These are phyloP conservation scores for Coracopsis vasa DNA, from an alignment of 2,113 vertebrate genomes.

Conservation along the genomic window DNA sequence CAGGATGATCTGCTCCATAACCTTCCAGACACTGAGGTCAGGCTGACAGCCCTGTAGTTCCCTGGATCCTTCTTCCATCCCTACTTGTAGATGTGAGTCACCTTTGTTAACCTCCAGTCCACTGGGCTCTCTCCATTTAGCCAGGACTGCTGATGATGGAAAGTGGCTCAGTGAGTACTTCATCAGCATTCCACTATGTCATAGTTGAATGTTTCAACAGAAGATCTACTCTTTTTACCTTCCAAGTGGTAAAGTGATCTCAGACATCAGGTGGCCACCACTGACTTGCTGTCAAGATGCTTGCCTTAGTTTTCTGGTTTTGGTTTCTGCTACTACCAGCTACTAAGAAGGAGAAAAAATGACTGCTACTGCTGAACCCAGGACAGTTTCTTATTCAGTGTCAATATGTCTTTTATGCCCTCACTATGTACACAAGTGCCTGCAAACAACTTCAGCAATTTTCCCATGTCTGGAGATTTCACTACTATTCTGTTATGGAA, in stretches of 20 bases:
- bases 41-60: background rate
- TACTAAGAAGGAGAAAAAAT: background rate
- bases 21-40: background rate
- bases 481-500: background rate
- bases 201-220: background rate
- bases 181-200: too few relatives aligned
- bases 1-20: background rate
- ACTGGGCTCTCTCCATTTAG: background rate
- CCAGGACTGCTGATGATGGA: background rate
- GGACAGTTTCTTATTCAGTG: background rate
- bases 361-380: background rate
- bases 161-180: background rate
- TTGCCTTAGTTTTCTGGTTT: background rate
- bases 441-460: conserved; percentile 2
- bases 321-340: background rate
- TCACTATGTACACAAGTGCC: background rate
- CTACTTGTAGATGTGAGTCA: background rate
- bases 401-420: background rate
- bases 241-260: background rate
- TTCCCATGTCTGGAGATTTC: background rate
- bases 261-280: background rate
- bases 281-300: background rate
- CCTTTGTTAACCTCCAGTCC: background rate
- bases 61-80: background rate
- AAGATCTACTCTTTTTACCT: background rate